A percentile compares a stretch with the other conserved stretches of the same genome.
phyloP scores from a whole-genome alignment of 2,888 invertebrate genomes.

The Epsilonema sp. region DNA sequence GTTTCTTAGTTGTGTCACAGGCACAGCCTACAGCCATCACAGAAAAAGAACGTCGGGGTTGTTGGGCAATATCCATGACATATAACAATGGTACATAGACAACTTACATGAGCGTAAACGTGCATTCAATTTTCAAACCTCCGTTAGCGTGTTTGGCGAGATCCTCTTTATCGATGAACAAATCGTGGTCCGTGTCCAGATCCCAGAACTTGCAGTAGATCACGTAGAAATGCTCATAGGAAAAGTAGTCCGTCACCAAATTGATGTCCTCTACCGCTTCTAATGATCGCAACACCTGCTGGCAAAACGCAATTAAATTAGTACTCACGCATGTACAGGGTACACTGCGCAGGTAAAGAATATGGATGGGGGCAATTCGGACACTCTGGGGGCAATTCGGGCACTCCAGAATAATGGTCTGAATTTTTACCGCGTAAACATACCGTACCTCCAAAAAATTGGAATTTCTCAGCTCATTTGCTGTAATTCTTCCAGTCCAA shows the following conservation, averaged over 20 bases:
- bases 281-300: slow-evolving; percentile 44
- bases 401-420: background rate
- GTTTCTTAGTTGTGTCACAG: too few relatives aligned
- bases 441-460: slow-evolving; percentile 39
- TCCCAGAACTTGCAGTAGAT: slow-evolving; percentile 99
- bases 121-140: too few relatives aligned
- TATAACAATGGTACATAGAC: too few relatives aligned
- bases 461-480: slow-evolving; percentile 68
- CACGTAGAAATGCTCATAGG: slow-evolving; percentile 99
- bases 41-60: too few relatives aligned
- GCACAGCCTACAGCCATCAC: background rate
- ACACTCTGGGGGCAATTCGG: too few relatives aligned
- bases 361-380: too few relatives aligned
- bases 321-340: background rate
- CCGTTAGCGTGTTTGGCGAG: slow-evolving; percentile 84
- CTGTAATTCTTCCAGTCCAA: slow-evolving; percentile 78
- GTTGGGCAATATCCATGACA: too few relatives aligned
- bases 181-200: slow-evolving; percentile 88
- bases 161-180: slow-evolving; percentile 81
- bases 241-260: slow-evolving; percentile 52
- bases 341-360: background rate
- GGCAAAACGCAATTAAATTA: background rate
- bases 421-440: too few relatives aligned
- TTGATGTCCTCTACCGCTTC: slow-evolving; percentile 95
- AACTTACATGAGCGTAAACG: too few relatives aligned